Base-by-base conservation (phyloP, 1,140 invertebrate genomes). In the Cataglyphis hispanica region DNA sequence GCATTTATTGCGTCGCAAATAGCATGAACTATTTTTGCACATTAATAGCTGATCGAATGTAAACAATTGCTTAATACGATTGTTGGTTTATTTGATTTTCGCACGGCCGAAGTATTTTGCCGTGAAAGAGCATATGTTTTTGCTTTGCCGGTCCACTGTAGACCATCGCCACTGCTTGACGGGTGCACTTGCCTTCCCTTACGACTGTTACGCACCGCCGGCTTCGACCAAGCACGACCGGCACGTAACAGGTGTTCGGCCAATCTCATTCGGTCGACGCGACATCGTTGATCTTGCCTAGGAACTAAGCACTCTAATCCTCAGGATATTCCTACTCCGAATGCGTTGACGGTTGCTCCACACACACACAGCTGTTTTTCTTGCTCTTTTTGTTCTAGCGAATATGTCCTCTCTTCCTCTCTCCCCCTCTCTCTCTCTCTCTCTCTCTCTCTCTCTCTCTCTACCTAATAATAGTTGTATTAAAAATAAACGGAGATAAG, bases 191-290 rank as follows among this genome's bases (percentile, higher is more conserved):
- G 90, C 91, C 88, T 92, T 89, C 53, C 67, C 91, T 81, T 76
- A 78, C 85, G 77, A 66, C 78, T 84, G 91, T 92, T 92, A 91
- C 88, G 84, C 91, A 86, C 89, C 85, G 86, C 37, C 85, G 86
- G 70, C 85, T 61, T 63, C 80, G 87, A 58, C 93, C 94, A 95
- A 94, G 94, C 86, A 84, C 81, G n/a, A 60, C 22, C 27, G 67
- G 50, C 67, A 69, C 87, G 94, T 92, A 94, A 94, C 94, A 95
- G 94, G 93, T 95, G 94, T 92, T 60, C 89, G 89, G 84, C 94
- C 94, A 95, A 95, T 95, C 86, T 75, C n/a, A 43, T 72, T 11
- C 53, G 72, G 34, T 46, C 61, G 61, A 77, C 88, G 63, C 86
- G 81, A 89, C 60, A 70, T 84, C 90, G 85, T 90, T 83, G 58